Percentiles rank a stretch among this genome's conserved stretches.
Conservation (phyloP, 2,113 vertebrate genomes). For the Xiphophorus couchianus region DNA sequence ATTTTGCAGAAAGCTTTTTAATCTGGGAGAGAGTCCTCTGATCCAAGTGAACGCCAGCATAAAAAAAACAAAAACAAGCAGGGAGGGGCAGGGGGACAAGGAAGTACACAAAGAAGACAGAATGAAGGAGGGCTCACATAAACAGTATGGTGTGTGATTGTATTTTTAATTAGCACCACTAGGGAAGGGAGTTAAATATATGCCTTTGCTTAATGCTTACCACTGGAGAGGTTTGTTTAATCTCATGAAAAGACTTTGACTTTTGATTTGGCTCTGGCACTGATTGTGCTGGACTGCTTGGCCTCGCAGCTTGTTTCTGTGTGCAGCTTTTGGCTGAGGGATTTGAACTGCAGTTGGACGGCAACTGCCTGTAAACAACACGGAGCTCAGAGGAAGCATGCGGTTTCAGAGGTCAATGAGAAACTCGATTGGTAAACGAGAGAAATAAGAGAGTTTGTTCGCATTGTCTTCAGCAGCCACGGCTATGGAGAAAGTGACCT, state of each 20-base stretch:
- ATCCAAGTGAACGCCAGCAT: constrained; percentile 33
- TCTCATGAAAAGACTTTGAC: constrained; percentile 50
- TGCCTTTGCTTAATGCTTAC: constrained; percentile 42
- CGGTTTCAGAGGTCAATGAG: constrained; percentile 42
- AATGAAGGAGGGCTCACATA: constrained; percentile 18
- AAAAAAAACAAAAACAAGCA: constrained; percentile 26
- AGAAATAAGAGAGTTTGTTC: constrained; percentile 32
- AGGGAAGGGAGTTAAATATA: constrained; percentile 42
- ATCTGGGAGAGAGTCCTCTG: constrained; percentile 61
- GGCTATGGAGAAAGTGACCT: constrained; percentile 1
- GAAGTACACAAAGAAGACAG: constrained; percentile 12
- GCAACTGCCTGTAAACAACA: constrained; percentile 32
- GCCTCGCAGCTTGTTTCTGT: constrained; percentile 16
- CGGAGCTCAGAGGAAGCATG: constrained; percentile 21
- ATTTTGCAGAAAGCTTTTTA: constrained; percentile 60
- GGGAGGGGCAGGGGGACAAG: constrained; percentile 1
- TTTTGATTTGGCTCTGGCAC: constrained; percentile 45
- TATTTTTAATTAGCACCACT: constrained; percentile 56
- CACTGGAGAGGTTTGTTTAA: constrained; percentile 37
- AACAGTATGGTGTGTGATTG: constrained; percentile 43
- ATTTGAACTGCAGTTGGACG: constrained; percentile 7
- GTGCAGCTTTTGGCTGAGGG: constrained; percentile 10
- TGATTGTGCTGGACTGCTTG: constrained; percentile 20
- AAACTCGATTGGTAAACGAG: constrained; percentile 60
- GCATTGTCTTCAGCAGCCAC: not conserved